Conservation (phyloP, 2,797 vertebrate species). For the Liasis olivaceus region DNA sequence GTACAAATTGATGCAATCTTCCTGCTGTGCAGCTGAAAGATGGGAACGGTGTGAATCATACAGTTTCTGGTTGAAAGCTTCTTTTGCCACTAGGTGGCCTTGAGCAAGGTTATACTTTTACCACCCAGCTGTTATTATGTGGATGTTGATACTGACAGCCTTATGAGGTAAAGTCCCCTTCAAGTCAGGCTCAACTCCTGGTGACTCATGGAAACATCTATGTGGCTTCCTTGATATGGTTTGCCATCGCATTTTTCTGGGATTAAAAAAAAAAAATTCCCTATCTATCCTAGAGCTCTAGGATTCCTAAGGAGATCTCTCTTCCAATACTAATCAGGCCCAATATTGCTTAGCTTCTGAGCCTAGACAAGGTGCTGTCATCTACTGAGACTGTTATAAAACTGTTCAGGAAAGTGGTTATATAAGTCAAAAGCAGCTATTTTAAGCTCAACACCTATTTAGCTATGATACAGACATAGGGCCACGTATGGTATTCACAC, state of each 20-base stretch:
- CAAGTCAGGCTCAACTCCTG: neutral
- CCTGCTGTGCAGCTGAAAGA: neutral
- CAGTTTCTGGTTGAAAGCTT: neutral
- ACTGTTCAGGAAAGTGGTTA: neutral
- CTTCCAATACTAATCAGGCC: too few species aligned
- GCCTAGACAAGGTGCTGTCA: too few species aligned
- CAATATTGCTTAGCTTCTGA: too few species aligned
- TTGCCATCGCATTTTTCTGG: neutral
- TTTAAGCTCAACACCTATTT: neutral
- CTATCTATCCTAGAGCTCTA: neutral
- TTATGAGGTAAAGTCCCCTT: neutral
- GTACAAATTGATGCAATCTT: neutral
- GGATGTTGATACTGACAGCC: neutral
- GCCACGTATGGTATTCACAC: neutral
- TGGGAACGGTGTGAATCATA: neutral
- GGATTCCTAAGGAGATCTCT: too few species aligned
- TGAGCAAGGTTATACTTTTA: neutral
- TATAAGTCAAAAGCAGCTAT: neutral
- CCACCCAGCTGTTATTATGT: neutral
- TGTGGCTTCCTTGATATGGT: neutral
- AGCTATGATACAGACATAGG: neutral
- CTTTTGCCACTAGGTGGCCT: neutral
- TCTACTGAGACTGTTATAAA: neutral
- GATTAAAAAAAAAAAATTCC: neutral
- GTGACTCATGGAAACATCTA: neutral